Conservation (phyloP, 2,113 vertebrate genomes). For the Theropithecus gelada region DNA sequence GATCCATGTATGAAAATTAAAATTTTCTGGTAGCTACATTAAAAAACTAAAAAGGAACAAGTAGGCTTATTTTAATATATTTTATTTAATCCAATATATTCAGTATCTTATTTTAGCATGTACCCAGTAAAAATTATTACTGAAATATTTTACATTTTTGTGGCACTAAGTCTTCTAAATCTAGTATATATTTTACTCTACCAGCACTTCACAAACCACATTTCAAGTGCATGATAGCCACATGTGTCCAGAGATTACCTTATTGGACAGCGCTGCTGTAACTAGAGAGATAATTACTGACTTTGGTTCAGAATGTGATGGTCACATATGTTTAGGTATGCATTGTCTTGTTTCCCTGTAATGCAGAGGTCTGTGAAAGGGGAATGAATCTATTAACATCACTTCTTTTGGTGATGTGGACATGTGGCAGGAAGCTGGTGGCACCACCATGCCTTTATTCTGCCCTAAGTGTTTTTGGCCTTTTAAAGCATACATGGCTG, state of each 20-base stretch:
- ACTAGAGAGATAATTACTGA: not conserved
- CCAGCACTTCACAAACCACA: not conserved
- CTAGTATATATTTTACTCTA: not conserved
- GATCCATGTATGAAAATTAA: not conserved
- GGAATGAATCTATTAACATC: not conserved
- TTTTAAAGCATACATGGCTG: not conserved
- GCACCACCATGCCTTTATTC: not conserved
- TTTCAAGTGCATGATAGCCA: not conserved
- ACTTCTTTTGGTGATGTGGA: not conserved
- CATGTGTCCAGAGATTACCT: not conserved
- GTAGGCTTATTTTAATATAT: not conserved
- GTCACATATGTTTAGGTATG: not conserved
- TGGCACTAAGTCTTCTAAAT: not conserved
- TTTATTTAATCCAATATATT: not conserved
- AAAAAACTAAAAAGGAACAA: not conserved
- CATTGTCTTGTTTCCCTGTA: not conserved
- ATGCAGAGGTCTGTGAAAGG: not conserved
- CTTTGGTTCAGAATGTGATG: not conserved
- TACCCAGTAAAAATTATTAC: not conserved
- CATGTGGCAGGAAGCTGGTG: not conserved
- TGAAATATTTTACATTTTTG: not conserved
- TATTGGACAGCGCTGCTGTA: not conserved
- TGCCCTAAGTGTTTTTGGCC: not conserved
- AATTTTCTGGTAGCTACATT: not conserved
- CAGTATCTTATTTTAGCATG: not conserved